Evolutionary conservation across 2,797 vertebrate species (phyloP).

Genomic region (Champsocephalus gunnari): DNA sequence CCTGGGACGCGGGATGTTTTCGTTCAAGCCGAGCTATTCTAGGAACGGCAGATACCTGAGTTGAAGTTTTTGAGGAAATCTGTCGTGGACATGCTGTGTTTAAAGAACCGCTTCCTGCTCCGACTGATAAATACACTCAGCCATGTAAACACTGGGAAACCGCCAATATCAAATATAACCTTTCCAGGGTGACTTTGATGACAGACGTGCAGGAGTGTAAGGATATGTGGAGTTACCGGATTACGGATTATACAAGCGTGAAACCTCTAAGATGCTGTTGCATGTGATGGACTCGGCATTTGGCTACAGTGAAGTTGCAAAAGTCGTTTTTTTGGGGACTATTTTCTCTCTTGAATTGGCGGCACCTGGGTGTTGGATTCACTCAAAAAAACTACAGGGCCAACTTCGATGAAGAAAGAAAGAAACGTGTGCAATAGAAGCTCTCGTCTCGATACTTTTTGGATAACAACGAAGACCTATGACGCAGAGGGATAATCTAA

Average conservation of each 20-base stretch:
- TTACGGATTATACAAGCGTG: slow-evolving; percentile 64
- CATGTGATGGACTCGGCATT: slow-evolving; percentile 1
- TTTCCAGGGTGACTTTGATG: slow-evolving; percentile 42
- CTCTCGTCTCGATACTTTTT: not conserved
- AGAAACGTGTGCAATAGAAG: not conserved
- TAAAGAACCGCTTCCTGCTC: slow-evolving; percentile 68
- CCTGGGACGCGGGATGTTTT: slow-evolving; percentile 68
- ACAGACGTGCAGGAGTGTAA: slow-evolving; percentile 38
- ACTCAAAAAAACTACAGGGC: not conserved
- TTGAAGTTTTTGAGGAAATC: slow-evolving; percentile 68
- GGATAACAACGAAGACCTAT: too few relatives aligned
- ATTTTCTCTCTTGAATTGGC: not conserved
- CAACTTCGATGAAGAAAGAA: not conserved
- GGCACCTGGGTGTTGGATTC: not conserved
- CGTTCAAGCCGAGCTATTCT: slow-evolving; percentile 66
- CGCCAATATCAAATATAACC: slow-evolving; percentile 54
- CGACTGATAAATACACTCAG: slow-evolving; percentile 68
- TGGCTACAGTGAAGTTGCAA: slow-evolving; percentile 3
- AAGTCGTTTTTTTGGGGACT: not conserved
- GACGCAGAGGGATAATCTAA: not conserved
- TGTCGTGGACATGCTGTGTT: slow-evolving; percentile 61
- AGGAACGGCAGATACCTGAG: slow-evolving; percentile 63
- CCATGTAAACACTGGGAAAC: slow-evolving; percentile 63
- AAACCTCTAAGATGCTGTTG: slow-evolving; percentile 50
- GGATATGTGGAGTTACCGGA: slow-evolving; percentile 17